Base-by-base conservation (phyloP, 2,797 vertebrate genomes). In the Scolopax bukidnonensis region DNA sequence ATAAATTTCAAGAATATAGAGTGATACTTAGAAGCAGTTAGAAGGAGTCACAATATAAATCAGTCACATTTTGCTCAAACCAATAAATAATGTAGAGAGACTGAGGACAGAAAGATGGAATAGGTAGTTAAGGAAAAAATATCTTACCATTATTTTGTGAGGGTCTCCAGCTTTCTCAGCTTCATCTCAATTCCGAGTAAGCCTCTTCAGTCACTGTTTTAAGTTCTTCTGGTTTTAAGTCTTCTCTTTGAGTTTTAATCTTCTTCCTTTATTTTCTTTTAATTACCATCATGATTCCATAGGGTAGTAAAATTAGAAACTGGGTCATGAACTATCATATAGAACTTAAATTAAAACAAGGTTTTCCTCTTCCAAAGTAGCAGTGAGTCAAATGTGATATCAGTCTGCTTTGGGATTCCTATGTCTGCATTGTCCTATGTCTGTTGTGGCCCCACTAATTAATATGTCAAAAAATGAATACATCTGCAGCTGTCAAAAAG, bases 281-380 rank as follows among this genome's bases (percentile, higher is more conserved):
- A 21, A 27, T 69, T 68, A 23, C 13, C 2, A 0, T 51, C 8
- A 3, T 41, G 54, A 56, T 82, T 63, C 36, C 7, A 0, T 12
- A 2, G 3, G 82, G 16, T 78, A 41, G 71, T 54, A 59, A 68
- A 88, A 68, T 78, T 54, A 86, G 61, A 64, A 81, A 21, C 45
- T 81, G 13, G 28, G 41, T 92, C 76, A 78, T 57, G 74, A 90
- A n/a, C 64, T 59, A 3, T 50, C 9, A 45, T 61, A 64, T 92
- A 53, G 87, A 85, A 71, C 41, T 81, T 80, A 70, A 69, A 40
- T 14, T 33, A 45, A 56, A 40, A 70, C 32, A 68, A 71, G 6
- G 9, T 54, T 90, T 80, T 6, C 30, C 25, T 83, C 45, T 73
- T 91, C 45, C 41, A 67, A 76, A 33, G 30, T 51, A 76, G 24